A percentile compares a stretch with the other conserved stretches of the same genome.
These are phyloP conservation scores for Myodes glareolus DNA, from an alignment of 2,113 vertebrate genomes.

Conservation along the genomic window DNA sequence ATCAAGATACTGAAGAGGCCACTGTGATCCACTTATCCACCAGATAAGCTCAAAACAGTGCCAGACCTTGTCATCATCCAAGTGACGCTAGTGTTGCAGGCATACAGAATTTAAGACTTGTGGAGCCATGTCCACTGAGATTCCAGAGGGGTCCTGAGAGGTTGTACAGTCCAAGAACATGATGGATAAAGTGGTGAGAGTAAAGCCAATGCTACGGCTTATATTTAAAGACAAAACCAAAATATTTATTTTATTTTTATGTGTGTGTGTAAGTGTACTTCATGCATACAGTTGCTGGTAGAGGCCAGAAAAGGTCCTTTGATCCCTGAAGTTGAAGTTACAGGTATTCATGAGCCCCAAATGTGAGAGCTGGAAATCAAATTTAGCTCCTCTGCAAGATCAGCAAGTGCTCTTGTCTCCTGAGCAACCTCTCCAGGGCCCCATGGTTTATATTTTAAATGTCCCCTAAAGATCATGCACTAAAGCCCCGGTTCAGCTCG, in stretches of 20 bases:
- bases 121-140: neutral
- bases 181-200: neutral
- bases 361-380: neutral
- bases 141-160: neutral
- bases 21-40: neutral
- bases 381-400: neutral
- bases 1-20: neutral
- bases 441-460: neutral
- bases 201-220: neutral
- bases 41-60: neutral
- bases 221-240: neutral
- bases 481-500: neutral
- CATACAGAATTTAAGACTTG: neutral
- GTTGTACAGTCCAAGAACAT: neutral
- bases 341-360: neutral
- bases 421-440: neutral
- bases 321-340: neutral
- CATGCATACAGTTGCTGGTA: neutral
- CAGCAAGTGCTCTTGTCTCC: neutral
- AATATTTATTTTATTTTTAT: neutral
- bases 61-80: neutral
- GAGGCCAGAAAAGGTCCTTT: neutral
- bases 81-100: neutral
- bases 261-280: neutral
- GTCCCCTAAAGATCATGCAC: neutral